Evolutionary conservation across 2,113 vertebrate genomes (phyloP).

Genomic region (Brevimyrus niger): DNA sequence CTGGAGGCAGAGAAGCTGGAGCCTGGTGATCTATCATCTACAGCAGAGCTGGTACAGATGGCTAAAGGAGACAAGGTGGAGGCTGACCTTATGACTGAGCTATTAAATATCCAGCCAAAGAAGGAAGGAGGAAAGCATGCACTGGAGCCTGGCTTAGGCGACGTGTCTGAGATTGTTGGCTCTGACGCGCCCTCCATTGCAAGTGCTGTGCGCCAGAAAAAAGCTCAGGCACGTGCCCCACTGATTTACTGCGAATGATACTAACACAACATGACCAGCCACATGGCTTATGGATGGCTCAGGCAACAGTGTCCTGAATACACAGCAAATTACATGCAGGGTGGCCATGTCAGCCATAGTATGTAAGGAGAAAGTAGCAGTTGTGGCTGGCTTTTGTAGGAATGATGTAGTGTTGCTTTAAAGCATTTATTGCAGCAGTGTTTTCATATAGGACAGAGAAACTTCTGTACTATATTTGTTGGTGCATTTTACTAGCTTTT

Average conservation of each 20-base stretch:
- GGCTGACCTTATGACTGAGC: constrained; percentile 73
- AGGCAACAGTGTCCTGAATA: background rate
- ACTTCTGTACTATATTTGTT: background rate
- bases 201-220: constrained; percentile 78
- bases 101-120: constrained; percentile 76
- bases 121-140: constrained; percentile 82
- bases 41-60: constrained; percentile 71
- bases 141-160: constrained; percentile 81
- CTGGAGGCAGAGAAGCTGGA: constrained; percentile 81
- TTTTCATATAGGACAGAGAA: background rate
- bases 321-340: background rate
- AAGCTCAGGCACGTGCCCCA: constrained; percentile 69
- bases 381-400: background rate
- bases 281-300: background rate
- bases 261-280: background rate
- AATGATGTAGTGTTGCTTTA: background rate
- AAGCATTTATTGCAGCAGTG: background rate
- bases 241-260: background rate
- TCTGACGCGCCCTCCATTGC: constrained; percentile 76
- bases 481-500: background rate
- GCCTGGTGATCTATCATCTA: constrained; percentile 54
- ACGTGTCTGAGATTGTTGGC: constrained; percentile 80
- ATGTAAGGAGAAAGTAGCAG: background rate
- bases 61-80: constrained; percentile 76
- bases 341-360: background rate